phyloP scores from a whole-genome alignment of 2,113 vertebrate species.

The Podarcis cretensis region DNA sequence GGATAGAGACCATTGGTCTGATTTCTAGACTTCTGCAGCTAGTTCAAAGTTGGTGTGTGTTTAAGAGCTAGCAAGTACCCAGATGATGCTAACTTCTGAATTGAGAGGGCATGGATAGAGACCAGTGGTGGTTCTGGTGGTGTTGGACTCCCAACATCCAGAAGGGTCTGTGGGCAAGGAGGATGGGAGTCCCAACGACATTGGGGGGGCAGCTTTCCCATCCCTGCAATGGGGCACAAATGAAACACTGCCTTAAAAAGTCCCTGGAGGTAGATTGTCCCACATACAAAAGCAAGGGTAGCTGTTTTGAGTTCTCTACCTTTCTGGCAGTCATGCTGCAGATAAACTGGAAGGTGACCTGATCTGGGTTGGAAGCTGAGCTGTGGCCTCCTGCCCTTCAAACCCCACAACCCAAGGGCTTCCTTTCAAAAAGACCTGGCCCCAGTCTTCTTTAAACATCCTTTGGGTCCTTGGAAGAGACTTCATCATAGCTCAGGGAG shows the following conservation, averaged over 20 bases:
- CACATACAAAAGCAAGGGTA: neutral
- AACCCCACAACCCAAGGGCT: neutral
- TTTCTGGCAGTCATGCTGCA: neutral
- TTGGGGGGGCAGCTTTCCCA: too few relatives aligned
- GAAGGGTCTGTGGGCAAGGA: too few relatives aligned
- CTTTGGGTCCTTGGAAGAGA: slow-evolving; percentile 34
- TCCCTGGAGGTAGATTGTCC: neutral
- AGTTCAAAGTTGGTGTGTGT: neutral
- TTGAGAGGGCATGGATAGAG: neutral
- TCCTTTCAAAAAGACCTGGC: too few relatives aligned
- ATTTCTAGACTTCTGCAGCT: too few relatives aligned
- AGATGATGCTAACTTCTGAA: too few relatives aligned
- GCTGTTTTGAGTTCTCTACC: neutral
- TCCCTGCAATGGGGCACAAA: too few relatives aligned
- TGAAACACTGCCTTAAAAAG: neutral
- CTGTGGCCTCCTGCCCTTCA: neutral
- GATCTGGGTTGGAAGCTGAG: neutral
- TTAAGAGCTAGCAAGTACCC: neutral
- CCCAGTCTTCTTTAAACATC: neutral
- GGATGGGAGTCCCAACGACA: too few relatives aligned
- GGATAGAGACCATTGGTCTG: too few relatives aligned
- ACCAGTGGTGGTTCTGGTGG: neutral
- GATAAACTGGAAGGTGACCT: neutral
- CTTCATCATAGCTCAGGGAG: slow-evolving; percentile 22
- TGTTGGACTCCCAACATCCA: too few relatives aligned